A percentile compares a stretch with the other conserved stretches of the same genome.
These are phyloP conservation scores for Octomys mimax DNA, from an alignment of 2,797 vertebrate genomes.

Conservation along the genomic window DNA sequence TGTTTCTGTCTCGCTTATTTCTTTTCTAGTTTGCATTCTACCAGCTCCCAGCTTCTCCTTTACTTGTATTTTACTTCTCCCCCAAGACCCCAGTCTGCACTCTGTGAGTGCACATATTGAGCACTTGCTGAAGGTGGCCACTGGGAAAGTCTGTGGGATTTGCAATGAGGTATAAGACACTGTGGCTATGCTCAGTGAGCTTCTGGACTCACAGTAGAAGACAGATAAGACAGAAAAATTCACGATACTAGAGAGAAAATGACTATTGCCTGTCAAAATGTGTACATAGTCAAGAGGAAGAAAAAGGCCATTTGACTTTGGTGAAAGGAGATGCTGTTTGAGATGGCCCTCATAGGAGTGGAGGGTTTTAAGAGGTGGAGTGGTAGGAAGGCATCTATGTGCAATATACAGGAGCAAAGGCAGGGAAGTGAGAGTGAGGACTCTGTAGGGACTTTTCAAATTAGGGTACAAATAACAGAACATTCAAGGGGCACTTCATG, in stretches of 20 bases:
- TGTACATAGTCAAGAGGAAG: background rate
- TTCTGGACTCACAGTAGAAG: background rate
- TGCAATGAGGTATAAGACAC: background rate
- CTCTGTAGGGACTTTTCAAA: background rate
- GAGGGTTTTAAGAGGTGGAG: background rate
- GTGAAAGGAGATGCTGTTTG: background rate
- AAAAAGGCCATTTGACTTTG: background rate
- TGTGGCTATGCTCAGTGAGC: background rate
- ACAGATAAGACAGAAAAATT: background rate
- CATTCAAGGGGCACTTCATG: background rate
- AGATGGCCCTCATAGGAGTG: background rate
- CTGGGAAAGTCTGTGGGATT: background rate
- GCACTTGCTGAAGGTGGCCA: background rate
- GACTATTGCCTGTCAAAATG: background rate
- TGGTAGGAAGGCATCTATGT: background rate
- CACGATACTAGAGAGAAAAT: background rate
- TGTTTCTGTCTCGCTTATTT: background rate
- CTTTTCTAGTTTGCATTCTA: background rate
- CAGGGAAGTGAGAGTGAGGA: background rate
- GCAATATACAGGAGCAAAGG: background rate
- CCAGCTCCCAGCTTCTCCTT: background rate
- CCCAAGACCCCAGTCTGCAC: background rate
- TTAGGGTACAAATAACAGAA: background rate
- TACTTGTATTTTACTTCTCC: background rate
- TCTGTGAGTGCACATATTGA: background rate